Evolutionary conservation across 2,888 invertebrate genomes (phyloP).

Genomic region (Trisateles emortualis): DNA sequence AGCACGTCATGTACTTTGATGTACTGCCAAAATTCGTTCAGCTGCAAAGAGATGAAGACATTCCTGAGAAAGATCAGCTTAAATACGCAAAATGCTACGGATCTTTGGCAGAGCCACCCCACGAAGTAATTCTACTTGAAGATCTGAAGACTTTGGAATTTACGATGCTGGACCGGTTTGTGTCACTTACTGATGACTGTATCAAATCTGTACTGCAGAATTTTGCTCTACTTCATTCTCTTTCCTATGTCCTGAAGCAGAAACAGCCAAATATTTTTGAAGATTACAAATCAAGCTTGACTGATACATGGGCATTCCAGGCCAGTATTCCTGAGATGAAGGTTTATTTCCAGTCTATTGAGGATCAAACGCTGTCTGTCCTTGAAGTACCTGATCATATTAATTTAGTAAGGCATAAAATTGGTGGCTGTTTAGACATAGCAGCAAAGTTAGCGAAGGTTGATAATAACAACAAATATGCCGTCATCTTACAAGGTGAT

Average conservation of each 20-base stretch:
- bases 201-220: conserved; percentile 56
- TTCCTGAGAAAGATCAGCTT: conserved; percentile 53
- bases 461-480: conserved; percentile 47
- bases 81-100: conserved; percentile 60
- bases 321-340: neutral
- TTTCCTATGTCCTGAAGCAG: conserved; percentile 61
- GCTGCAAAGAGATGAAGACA: conserved; percentile 51
- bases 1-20: conserved; percentile 55
- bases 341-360: conserved; percentile 22
- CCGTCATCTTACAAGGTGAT: conserved; percentile 62
- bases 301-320: conserved; percentile 33
- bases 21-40: conserved; percentile 55
- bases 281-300: conserved; percentile 28
- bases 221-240: conserved; percentile 60
- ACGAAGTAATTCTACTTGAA: conserved; percentile 62
- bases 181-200: conserved; percentile 49
- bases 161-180: conserved; percentile 56
- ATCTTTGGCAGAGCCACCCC: conserved; percentile 40
- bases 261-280: conserved; percentile 53
- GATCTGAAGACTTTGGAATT: conserved; percentile 56
- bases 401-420: conserved; percentile 34
- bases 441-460: conserved; percentile 27
- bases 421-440: conserved; percentile 10
- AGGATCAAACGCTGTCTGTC: conserved; percentile 29
- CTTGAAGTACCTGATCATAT: conserved; percentile 46